These are phyloP conservation scores for Hipparchia semele DNA, from an alignment of 2,888 invertebrate genomes.

Conservation along the genomic window DNA sequence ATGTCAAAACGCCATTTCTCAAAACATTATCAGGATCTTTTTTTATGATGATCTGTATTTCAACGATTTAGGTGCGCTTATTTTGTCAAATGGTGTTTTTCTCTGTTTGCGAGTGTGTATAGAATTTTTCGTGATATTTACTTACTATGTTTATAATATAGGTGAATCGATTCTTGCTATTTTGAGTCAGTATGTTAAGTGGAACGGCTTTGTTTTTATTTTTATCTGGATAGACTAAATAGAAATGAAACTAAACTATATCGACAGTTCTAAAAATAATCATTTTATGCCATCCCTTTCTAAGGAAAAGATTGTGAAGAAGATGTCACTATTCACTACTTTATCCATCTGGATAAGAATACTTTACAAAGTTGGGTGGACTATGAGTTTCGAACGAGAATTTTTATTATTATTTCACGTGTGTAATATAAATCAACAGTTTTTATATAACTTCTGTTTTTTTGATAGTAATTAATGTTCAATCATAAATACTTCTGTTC, in stretches of 20 bases:
- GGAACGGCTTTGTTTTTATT: constrained; percentile 23
- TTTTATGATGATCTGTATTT: constrained; percentile 3
- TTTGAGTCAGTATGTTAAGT: constrained; percentile 52
- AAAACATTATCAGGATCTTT: background rate
- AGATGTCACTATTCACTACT: background rate
- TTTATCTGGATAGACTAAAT: constrained; percentile 1
- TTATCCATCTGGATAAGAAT: background rate
- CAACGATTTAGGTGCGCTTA: constrained; percentile 21
- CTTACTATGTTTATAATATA: constrained; percentile 8
- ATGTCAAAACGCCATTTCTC: constrained; percentile 11
- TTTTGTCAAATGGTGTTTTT: constrained; percentile 22
- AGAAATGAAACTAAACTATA: background rate
- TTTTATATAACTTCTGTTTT: too few relatives aligned
- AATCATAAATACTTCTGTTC: too few relatives aligned
- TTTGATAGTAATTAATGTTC: too few relatives aligned
- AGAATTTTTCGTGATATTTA: constrained; percentile 29
- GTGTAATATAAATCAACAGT: background rate
- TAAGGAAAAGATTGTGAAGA: background rate
- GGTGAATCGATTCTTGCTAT: constrained; percentile 49
- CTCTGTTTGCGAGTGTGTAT: constrained; percentile 26
- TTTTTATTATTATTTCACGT: background rate
- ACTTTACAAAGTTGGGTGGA: background rate
- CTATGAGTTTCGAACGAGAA: constrained; percentile 25
- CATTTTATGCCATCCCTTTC: background rate
- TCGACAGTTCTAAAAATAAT: constrained; percentile 17